A percentile compares a stretch with the other conserved stretches of the same genome.
These are phyloP conservation scores for Phalangium opilio DNA, from an alignment of 2,888 invertebrate genomes.

Conservation along the genomic window DNA sequence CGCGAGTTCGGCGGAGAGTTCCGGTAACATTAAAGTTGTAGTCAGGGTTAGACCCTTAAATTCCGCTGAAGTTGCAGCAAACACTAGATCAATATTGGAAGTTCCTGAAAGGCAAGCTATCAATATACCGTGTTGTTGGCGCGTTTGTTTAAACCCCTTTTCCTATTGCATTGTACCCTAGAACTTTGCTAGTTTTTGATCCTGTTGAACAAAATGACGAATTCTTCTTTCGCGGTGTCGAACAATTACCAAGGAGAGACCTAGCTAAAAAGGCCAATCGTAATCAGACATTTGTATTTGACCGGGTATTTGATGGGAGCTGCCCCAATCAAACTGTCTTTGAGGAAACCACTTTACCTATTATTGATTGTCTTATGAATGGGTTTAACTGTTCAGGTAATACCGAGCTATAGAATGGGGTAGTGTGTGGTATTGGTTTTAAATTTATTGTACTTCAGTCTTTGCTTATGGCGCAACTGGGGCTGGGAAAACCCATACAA, in stretches of 20 bases:
- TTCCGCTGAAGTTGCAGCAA: too few relatives aligned
- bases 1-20: too few relatives aligned
- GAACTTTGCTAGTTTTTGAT: constrained; percentile 12
- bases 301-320: constrained; percentile 54
- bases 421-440: background rate
- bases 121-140: background rate
- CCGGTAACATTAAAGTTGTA: too few relatives aligned
- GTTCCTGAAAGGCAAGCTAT: background rate
- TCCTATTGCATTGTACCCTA: background rate
- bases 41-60: too few relatives aligned
- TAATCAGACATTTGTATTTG: constrained; percentile 75
- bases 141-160: too few relatives aligned
- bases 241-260: constrained; percentile 25
- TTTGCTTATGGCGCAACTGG: constrained; percentile 94
- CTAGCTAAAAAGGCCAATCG: constrained; percentile 62
- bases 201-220: constrained; percentile 9
- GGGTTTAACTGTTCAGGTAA: constrained; percentile 67
- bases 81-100: too few relatives aligned
- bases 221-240: constrained; percentile 14
- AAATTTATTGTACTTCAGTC: constrained; percentile 39
- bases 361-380: constrained; percentile 57
- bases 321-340: constrained; percentile 62
- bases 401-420: background rate
- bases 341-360: constrained; percentile 56
- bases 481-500: constrained; percentile 86